Evolutionary conservation across 2,797 vertebrate species (phyloP), one percentile per base, ranked within the genome.

Genomic region (Amblyopsis hoosieri): DNA sequence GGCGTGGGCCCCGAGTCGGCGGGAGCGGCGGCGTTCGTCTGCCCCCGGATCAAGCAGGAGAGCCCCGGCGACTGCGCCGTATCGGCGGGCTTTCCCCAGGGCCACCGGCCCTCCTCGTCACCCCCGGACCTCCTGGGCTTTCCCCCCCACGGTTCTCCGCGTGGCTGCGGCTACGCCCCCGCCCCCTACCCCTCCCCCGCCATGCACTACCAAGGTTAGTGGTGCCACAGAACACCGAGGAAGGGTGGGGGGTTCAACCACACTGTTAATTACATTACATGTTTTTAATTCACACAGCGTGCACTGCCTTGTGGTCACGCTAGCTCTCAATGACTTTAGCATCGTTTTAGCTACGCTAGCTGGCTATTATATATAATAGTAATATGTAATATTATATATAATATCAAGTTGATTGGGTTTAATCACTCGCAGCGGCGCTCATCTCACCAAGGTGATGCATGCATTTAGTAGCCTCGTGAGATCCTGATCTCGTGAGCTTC

Each of bases 161-260:
- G 1, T 17, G 1, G 17, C 17, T 89, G 93, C 1, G 90, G 92
- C 66, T 98, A 94, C 75, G 73, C 93, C 42, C 60, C 94, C 75
- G 73, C 93, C 42, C 60, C 94, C 29, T 74, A 93, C 45, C 61
- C 94, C 33, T 97, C 95, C 80, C 94, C 94, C 79, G 93, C 95
- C 0, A 85, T 97, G 60, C 96, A 95, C 77, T 99, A 96, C 85
- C 96, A 95, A 95, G 97, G 97, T 99, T 77, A 94, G 96, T 94
- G 3, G 12, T 14, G 13, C 23, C n/a, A 6, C 19, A 45, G 45
- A 29, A 29, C 23, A 29, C 23, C 23, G 23, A 3, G 3, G 23
- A 29, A 29, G 23, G 23, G 23, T 4, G 23, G 23, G 23, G 23
- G 23, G 23, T 29, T 29, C 23, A 29, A 29, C 23, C 23, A 29